Evolutionary conservation across 1,140 invertebrate genomes (phyloP), one percentile per base, ranked within the genome.

Genomic region (Pteromalus puparum): DNA sequence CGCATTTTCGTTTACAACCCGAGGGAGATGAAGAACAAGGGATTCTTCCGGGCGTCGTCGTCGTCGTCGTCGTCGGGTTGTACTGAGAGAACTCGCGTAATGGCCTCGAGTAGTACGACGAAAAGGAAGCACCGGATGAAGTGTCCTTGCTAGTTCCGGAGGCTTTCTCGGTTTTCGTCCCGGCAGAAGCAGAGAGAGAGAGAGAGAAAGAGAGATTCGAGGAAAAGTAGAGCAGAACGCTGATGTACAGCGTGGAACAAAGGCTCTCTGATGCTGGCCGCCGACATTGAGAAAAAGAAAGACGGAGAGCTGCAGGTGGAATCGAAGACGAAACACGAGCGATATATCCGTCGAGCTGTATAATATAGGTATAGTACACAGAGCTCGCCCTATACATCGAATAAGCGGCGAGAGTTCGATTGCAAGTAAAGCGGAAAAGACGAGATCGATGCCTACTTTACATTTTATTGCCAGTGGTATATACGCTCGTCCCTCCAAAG

Each of bases 391-490:
- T 70, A n/a, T n/a, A 70, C 28, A 70, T 70, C 67, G 24, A 28
- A 70, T 70, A 18, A 28, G 28, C 67, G 67, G 28, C 67, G 67
- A 15, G 67, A 12, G 28, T 70, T 34, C 26, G 26, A 26, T 30
- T 28, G 67, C 67, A 70, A 30, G 28, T 28, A 70, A 70, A 70
- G 61, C 74, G 3, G 68, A 42, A 85, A 77, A 82, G 77, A 68
- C 82, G 68, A 80, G 75, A 86, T 46, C 81, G 85, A 70, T 70
- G 81, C 76, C 87, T 89, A 81, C 83, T 90, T 90, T 90, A 88
- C 88, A 90, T 89, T 89, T 90, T 89, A 90, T 89, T 90, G 88
- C 88, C 85, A 85, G 80, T 74, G 86, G 67, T 86, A 5, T 5
- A 34, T 34, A 34, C n/a, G 87, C 73, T 38, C 80, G 28, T 65